Base-by-base conservation (phyloP, 2,888 invertebrate species). In the Elaeidobius kamerunicus region DNA sequence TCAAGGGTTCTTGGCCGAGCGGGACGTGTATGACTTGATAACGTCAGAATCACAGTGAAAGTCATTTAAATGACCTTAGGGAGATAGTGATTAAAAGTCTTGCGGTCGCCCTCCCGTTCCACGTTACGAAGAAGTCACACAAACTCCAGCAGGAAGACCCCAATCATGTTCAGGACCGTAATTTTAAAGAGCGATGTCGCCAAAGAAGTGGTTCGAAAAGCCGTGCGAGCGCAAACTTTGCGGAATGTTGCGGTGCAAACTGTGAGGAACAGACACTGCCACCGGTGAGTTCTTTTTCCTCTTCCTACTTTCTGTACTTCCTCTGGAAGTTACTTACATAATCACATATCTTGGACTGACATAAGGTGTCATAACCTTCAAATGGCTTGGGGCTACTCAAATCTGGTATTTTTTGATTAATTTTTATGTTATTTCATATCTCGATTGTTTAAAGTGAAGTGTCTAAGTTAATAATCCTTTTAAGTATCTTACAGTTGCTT, bases 151-250 rank as follows among this genome's bases (percentile, higher is more conserved):
- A 15, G 3, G 38, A 38, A 38, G 14, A 34, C 4, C 9, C 9
- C 27, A 12, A 14, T n/a, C 19, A 88, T 88, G 88, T 78, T 88
- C 75, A 83, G 88, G 77, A 83, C 85, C 73, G 81, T 85, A 67
- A 75, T 81, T 68, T 74, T 81, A 73, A 83, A 85, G 76, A 84
- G 82, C 72, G 82, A 84, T 71, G 73, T 83, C 64, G 71, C 85
- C 64, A 82, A 81, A 67, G 78, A 79, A 68, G 75, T 80, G 66
- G 70, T 85, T 41, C 79, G 79, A 71, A 81, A 79, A 75, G 75
- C 78, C 64, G 69, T 79, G 59, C 75, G 81, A 66, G 73, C 73
- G 58, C 84, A 81, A 71, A 70, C 77, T 63, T 72, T 78, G 57
- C 79, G 83, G 74, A 81, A 81, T 72, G 62, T 65, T 35, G 60